Percentiles rank a stretch among this genome's conserved stretches.
Evolutionary conservation across 2,113 vertebrate genomes (phyloP).

Genomic region (Hydrochoerus hydrochaeris): DNA sequence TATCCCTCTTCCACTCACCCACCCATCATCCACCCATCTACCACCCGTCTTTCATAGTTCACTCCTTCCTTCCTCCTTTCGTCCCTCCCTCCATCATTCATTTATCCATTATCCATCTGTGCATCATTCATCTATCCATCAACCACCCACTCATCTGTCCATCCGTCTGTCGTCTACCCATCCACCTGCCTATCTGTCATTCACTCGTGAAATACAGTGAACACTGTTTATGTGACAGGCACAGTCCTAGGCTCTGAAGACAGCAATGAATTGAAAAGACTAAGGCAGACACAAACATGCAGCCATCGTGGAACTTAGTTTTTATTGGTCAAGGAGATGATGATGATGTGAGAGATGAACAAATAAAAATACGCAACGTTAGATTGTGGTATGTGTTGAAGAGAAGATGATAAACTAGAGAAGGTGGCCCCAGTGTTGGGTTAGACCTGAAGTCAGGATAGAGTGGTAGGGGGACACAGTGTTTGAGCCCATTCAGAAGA

Average conservation of each 20-base stretch:
- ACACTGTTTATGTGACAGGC: neutral
- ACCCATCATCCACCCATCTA: neutral
- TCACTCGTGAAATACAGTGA: neutral
- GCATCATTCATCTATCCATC: neutral
- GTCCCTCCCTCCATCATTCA: neutral
- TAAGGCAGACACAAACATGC: neutral
- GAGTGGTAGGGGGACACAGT: too few relatives aligned
- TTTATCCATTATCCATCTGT: neutral
- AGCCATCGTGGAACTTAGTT: neutral
- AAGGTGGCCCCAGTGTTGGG: rapidly evolving
- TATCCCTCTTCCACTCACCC: neutral
- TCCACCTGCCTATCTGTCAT: neutral
- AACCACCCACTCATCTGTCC: neutral
- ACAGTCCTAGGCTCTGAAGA: neutral
- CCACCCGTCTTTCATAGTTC: neutral
- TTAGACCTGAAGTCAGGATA: rapidly evolving
- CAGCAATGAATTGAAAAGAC: rapidly evolving
- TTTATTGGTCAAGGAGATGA: neutral
- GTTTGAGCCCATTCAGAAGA: neutral
- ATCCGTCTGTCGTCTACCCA: too few relatives aligned
- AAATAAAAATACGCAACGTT: too few relatives aligned
- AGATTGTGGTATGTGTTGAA: neutral
- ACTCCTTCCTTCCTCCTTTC: neutral
- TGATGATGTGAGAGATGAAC: rapidly evolving
- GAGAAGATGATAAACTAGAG: neutral